Evolutionary conservation across 2,113 vertebrate genomes (phyloP).

Genomic region (Amblyornis subalaris): DNA sequence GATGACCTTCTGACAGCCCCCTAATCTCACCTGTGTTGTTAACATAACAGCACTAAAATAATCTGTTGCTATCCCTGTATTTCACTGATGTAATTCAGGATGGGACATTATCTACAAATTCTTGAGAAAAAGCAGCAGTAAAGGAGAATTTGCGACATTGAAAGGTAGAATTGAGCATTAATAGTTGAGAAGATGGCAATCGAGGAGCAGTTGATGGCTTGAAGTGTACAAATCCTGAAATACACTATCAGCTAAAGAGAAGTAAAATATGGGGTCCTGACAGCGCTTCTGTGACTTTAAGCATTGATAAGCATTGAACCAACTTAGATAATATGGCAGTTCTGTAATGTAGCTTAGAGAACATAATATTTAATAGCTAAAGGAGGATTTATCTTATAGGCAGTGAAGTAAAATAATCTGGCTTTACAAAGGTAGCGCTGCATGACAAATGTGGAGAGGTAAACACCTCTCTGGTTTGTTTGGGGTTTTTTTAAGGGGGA

Average conservation of each 20-base stretch:
- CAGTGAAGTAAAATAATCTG: neutral
- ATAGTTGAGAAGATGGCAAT: neutral
- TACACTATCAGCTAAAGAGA: neutral
- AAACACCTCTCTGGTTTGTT: neutral
- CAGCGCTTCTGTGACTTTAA: neutral
- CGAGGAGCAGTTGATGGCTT: neutral
- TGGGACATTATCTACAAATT: neutral
- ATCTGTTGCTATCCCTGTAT: neutral
- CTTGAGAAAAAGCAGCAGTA: neutral
- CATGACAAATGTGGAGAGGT: neutral
- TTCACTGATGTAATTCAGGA: neutral
- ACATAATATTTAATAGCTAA: neutral
- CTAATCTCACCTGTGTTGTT: neutral
- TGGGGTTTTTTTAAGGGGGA: neutral
- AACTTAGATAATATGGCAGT: neutral
- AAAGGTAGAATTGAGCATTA: neutral
- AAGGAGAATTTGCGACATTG: neutral
- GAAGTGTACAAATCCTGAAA: neutral
- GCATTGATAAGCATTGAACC: neutral
- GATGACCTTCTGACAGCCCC: neutral
- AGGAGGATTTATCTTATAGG: neutral
- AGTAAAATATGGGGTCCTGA: neutral
- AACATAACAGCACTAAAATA: conserved; percentile 5
- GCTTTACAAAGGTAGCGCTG: neutral
- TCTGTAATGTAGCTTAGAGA: neutral